Base-by-base conservation (phyloP, 2,888 invertebrate species). In the Apotomis betuletana region DNA sequence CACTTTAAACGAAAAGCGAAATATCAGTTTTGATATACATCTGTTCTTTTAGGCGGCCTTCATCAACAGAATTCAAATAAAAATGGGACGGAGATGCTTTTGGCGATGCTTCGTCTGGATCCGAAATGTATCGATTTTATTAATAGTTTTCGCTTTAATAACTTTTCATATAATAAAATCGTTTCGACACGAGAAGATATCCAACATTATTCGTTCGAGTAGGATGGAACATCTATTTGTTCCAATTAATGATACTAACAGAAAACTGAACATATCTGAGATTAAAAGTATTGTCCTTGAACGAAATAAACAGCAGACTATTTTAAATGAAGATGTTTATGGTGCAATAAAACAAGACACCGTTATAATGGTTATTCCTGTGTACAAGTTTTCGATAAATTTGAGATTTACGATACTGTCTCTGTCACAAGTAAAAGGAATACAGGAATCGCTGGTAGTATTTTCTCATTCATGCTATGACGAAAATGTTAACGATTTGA, bases 391-490 rank as follows among this genome's bases (percentile, higher is more conserved):
- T 74, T 79, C 80, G 62, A 76, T 75, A 54, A 76, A 82, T 69
- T 78, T 90, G 8, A 82, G 85, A 74, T 82, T 80, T 64, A 77
- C 87, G 4, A 51, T 90, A 49, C 76, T 81, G 13, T 89, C 89
- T 2, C 75, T 90, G 46, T 76, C 82, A 4, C 77, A 82, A 64
- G 74, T 86, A 5, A 69, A 68, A 63, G 90, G 87, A 8, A 88
- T 90, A 61, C 80, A 86, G 55, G 81, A 86, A 41, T 74, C 79
- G 0, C 73, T 90, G 41, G 58, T 90, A 51, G 83, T 90, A 74
- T 88, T 90, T 77, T 87, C 88, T 0, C 89, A 89, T 78, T 81
- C 80, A 5, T 77, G 78, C 74, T 84, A 79, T 69, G 86, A 89
- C 70, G 80, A 81, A 57, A 79, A 81, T 51, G 59, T 85, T 12